Conservation (phyloP, 2,113 vertebrate genomes). For the Tragelaphus strepsiceros region DNA sequence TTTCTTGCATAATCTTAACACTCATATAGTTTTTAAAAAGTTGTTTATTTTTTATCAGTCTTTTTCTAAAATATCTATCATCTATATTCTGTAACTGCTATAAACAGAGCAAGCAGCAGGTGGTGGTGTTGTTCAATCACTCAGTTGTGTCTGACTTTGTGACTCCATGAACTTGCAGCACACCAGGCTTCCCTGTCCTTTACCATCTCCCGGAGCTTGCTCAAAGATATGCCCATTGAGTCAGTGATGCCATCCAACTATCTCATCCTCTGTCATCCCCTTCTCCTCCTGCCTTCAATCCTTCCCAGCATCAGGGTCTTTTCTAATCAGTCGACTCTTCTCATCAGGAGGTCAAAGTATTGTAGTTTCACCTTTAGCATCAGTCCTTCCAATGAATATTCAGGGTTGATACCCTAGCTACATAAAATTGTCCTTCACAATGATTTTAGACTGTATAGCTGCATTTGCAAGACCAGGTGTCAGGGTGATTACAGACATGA, state of each 20-base stretch:
- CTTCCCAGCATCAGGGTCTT: neutral
- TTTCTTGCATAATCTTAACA: neutral
- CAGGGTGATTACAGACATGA: neutral
- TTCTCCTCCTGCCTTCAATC: neutral
- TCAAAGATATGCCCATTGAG: neutral
- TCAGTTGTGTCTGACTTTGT: neutral
- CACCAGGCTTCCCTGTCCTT: neutral
- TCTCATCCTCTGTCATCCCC: neutral
- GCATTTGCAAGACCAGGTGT: neutral
- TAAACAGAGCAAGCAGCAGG: neutral
- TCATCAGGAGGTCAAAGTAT: neutral
- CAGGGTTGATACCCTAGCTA: neutral
- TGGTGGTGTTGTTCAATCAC: neutral
- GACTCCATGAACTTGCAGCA: neutral
- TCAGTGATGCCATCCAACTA: neutral
- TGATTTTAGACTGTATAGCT: neutral
- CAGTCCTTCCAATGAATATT: neutral
- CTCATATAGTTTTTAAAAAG: neutral
- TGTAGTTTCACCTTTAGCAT: neutral
- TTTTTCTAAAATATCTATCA: neutral
- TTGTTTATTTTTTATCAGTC: neutral
- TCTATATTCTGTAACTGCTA: neutral
- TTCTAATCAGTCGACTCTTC: neutral
- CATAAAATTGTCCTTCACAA: neutral
- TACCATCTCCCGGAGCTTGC: neutral